phyloP scores from a whole-genome alignment of 2,888 invertebrate species.

The Epinotia ramella region DNA sequence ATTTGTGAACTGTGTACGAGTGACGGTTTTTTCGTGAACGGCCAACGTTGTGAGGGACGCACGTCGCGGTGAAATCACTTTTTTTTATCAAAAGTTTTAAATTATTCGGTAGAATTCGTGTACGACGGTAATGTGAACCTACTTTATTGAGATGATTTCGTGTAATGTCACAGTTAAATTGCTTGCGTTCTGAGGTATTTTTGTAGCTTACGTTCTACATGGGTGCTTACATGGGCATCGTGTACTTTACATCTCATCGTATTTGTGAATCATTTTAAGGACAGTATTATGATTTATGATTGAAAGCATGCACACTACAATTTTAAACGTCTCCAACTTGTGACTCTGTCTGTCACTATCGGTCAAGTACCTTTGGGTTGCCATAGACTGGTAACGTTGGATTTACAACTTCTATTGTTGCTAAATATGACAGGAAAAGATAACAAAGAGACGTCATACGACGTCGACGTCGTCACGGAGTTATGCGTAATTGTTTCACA shows the following conservation, averaged over 20 bases:
- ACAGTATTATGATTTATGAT: conserved; percentile 20
- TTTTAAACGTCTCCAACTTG: too few species aligned
- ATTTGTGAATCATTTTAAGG: conserved; percentile 1
- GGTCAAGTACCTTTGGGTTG: too few species aligned
- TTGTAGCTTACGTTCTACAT: not conserved
- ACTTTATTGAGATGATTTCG: not conserved
- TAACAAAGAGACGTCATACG: too few species aligned
- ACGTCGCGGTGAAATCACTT: not conserved
- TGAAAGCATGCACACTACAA: not conserved
- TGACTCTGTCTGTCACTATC: too few species aligned
- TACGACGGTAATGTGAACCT: not conserved
- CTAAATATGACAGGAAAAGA: too few species aligned
- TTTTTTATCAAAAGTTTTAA: not conserved
- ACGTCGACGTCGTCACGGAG: too few species aligned
- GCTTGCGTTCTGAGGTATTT: not conserved
- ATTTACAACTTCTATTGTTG: too few species aligned
- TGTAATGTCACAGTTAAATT: not conserved
- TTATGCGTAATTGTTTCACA: too few species aligned
- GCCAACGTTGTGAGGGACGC: not conserved
- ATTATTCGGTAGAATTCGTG: not conserved
- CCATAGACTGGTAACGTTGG: too few species aligned
- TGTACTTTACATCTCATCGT: conserved; percentile 19
- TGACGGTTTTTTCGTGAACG: not conserved
- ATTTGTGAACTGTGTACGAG: not conserved
- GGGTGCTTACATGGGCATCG: not conserved